These are phyloP conservation scores for Zoanthus sansibaricus DNA, from an alignment of 92 coral and sea anemone genomes.

Conservation along the genomic window DNA sequence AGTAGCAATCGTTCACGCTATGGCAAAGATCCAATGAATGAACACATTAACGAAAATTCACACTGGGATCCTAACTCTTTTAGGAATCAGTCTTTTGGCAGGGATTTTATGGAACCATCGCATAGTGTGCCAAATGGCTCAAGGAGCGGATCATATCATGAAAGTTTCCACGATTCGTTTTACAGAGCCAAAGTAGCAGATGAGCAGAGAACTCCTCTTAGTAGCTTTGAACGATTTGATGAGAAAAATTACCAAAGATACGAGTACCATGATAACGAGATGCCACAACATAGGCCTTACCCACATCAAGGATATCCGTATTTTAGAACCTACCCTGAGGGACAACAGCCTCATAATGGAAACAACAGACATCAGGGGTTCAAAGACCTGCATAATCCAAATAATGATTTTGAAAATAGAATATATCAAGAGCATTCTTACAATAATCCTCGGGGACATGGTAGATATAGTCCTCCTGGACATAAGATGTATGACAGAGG, in stretches of 20 bases:
- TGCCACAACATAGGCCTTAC: background rate
- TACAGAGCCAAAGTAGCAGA: conserved; percentile 1
- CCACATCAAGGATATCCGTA: background rate
- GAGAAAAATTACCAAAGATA: background rate
- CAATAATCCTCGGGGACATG: background rate
- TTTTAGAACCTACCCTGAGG: background rate
- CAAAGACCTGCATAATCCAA: background rate
- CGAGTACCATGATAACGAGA: background rate
- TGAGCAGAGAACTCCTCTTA: conserved; percentile 11
- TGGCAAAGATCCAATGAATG: background rate
- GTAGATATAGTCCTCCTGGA: conserved; percentile 39
- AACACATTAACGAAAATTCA: background rate
- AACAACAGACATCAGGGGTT: background rate
- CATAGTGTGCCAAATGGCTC: background rate
- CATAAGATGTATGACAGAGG: conserved; percentile 36
- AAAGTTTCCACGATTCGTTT: background rate
- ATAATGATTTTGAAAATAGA: background rate
- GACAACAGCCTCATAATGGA: background rate
- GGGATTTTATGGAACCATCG: background rate
- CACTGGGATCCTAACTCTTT: background rate
- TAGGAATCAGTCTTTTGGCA: background rate
- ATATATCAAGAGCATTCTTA: background rate
- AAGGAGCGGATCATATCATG: background rate
- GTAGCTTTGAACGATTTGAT: background rate
- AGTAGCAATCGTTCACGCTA: conserved; percentile 7